phyloP scores from a whole-genome alignment of 2,113 vertebrate species.

The Colossoma macropomum region DNA sequence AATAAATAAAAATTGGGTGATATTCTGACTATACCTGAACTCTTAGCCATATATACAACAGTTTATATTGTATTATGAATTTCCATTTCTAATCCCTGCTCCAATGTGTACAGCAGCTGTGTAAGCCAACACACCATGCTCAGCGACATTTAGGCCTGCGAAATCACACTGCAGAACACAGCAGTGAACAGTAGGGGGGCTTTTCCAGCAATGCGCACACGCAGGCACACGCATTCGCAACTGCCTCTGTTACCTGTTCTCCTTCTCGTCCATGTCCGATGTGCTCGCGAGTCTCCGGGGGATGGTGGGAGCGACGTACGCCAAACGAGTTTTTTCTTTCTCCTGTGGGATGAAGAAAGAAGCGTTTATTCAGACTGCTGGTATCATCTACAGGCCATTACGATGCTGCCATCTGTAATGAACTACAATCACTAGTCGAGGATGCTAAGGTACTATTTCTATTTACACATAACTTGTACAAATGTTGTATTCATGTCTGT shows the following conservation, averaged over 20 bases:
- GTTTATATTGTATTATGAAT: neutral
- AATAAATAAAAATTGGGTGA: no score
- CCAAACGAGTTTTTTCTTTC: constrained; percentile 92
- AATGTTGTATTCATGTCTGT: no score
- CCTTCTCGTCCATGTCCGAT: constrained; percentile 96
- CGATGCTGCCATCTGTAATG: no score
- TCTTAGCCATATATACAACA: no score
- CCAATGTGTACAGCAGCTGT: constrained; percentile 17
- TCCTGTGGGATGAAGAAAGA: constrained; percentile 76
- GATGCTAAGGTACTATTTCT: no score
- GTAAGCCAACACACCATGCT: constrained; percentile 59
- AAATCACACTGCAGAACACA: constrained; percentile 56
- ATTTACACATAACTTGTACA: no score
- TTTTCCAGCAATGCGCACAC: constrained; percentile 28
- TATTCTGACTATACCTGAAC: no score
- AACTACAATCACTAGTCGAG: no score
- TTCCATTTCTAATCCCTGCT: neutral
- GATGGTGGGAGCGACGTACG: constrained; percentile 94
- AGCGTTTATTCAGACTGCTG: neutral
- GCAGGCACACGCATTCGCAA: neutral
- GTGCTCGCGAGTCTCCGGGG: constrained; percentile 93
- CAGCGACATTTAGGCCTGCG: constrained; percentile 33
- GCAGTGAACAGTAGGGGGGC: constrained; percentile 60
- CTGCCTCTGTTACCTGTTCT: constrained; percentile 86
- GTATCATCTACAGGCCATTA: no score